phyloP scores from a whole-genome alignment of 1,140 invertebrate species.

The Eurosta solidaginis region DNA sequence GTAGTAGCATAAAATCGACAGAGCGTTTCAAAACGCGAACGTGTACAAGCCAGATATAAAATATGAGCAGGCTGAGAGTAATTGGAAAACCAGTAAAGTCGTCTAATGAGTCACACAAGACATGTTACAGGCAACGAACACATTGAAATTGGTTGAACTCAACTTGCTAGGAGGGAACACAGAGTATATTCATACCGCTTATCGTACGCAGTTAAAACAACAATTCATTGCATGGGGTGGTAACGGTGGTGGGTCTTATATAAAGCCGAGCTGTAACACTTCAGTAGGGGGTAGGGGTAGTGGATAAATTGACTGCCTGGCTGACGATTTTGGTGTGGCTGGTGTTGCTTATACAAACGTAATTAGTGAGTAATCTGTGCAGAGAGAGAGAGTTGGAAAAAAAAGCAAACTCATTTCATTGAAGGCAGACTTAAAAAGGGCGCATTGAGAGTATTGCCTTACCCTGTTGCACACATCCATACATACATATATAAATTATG shows the following conservation, averaged over 20 bases:
- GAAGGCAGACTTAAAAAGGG: conserved; percentile 23
- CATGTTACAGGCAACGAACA: neutral
- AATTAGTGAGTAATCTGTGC: neutral
- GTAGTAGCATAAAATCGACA: neutral
- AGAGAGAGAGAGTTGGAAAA: neutral
- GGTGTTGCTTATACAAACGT: neutral
- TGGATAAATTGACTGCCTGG: too few species aligned
- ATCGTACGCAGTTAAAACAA: neutral
- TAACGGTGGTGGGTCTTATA: neutral
- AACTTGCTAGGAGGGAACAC: neutral
- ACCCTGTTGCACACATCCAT: too few species aligned
- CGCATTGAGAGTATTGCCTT: neutral
- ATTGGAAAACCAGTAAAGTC: too few species aligned
- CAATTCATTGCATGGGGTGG: neutral
- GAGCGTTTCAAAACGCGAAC: neutral
- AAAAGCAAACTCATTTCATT: neutral
- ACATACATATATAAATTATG: too few species aligned
- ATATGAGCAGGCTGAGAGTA: too few species aligned
- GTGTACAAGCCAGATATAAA: neutral
- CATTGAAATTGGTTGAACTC: neutral
- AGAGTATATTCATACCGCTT: neutral
- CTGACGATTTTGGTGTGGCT: neutral
- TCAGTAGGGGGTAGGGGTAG: neutral
- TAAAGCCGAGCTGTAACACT: conserved; percentile 5
- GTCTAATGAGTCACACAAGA: neutral